Evolutionary conservation across 2,888 invertebrate species (phyloP), one percentile per base, ranked within the genome.

Genomic region (Nemoura dubitans): DNA sequence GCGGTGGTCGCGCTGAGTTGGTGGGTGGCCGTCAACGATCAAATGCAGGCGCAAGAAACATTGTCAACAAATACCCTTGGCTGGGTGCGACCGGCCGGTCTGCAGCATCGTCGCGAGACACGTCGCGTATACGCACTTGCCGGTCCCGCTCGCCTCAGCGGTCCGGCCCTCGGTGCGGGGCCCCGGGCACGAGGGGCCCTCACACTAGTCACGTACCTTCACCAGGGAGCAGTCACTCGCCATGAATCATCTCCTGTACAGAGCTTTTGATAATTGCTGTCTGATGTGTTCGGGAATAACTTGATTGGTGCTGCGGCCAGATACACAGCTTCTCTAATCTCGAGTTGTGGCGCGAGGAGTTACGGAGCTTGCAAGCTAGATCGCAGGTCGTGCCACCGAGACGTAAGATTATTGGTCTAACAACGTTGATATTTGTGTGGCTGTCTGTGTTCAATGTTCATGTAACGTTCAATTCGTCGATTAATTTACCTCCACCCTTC

Each of bases 401-500:
- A 78, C 78, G 78, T 26, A 14, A 29, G 81, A 81, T 81, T 28
- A 81, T 81, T 81, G 81, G 81, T 81, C 7, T 81, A 14, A 81
- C 30, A 81, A 81, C 26, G 30, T 81, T n/a, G 30, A 81, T 81
- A n/a, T 81, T 81, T 81, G 81, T 78, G 78, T 26, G 28, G 83
- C 29, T 83, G 83, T 83, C 36, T n/a, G 43, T 83, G 30, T 81
- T 29, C 59, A 59, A 78, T 86, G 86, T 86, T 28, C 82, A 81
- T 42, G 84, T 85, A 36, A 43, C 30, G 77, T 87, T 85, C 87
- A 87, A 86, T 87, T 85, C 87, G 85, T 86, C 87, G 87, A 87
- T 86, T 87, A 87, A 86, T 86, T 87, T 87, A 87, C 86, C 86
- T 85, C 84, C 86, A 84, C 84, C 76, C 84, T 84, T 84, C 84